These are phyloP conservation scores for Indicator indicator DNA, from an alignment of 2,113 vertebrate species.

Conservation along the genomic window DNA sequence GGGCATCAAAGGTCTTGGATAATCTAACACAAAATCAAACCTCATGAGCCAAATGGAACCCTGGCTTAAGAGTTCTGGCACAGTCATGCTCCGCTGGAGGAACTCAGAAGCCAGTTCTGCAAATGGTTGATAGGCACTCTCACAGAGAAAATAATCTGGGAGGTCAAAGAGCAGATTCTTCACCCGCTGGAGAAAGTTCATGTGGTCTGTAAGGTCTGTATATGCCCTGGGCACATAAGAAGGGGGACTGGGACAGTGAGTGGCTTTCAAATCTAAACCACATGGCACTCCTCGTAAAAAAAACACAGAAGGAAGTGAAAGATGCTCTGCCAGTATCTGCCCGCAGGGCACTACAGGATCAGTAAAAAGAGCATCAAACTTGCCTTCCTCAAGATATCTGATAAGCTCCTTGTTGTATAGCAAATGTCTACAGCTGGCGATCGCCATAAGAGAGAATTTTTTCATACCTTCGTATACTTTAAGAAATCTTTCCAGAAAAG, in stretches of 20 bases:
- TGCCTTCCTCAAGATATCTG: constrained; percentile 48
- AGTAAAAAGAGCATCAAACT: constrained; percentile 81
- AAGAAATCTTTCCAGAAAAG: constrained; percentile 66
- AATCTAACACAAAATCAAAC: constrained; percentile 81
- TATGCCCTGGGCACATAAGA: constrained; percentile 78
- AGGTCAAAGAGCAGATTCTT: constrained; percentile 69
- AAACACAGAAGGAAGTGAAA: constrained; percentile 80
- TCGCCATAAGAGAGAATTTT: not conserved
- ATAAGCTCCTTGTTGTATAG: constrained; percentile 79
- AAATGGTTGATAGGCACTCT: constrained; percentile 62
- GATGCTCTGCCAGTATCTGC: constrained; percentile 75
- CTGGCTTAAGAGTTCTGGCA: constrained; percentile 69
- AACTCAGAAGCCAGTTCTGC: constrained; percentile 72
- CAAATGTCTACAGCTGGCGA: constrained; percentile 69
- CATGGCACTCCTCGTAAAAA: constrained; percentile 82
- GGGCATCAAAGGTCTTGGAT: constrained; percentile 85
- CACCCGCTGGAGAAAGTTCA: constrained; percentile 83
- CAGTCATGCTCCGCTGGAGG: constrained; percentile 67
- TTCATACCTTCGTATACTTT: not conserved
- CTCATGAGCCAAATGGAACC: constrained; percentile 85
- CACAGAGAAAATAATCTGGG: constrained; percentile 69
- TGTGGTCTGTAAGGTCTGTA: constrained; percentile 57
- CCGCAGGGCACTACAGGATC: constrained; percentile 89
- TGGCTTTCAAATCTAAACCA: constrained; percentile 72
- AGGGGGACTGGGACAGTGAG: constrained; percentile 79